Conservation (phyloP, 1,140 invertebrate species). For the Danaus plexippus region DNA sequence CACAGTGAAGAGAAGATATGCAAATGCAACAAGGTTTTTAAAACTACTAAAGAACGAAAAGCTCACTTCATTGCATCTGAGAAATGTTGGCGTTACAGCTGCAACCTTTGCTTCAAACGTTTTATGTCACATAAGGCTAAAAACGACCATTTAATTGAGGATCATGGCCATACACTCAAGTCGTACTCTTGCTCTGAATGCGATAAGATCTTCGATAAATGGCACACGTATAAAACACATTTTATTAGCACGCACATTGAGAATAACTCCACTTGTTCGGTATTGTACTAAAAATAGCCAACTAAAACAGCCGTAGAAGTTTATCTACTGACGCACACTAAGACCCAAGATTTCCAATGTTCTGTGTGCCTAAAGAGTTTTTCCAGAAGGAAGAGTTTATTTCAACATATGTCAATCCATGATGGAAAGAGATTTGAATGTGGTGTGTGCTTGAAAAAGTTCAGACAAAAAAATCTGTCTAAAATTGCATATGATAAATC, state of each 20-base stretch:
- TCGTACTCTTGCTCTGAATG: constrained; percentile 46
- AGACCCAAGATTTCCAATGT: constrained; percentile 51
- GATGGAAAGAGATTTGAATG: constrained; percentile 56
- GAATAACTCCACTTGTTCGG: constrained; percentile 39
- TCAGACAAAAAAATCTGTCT: constrained; percentile 59
- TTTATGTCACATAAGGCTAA: constrained; percentile 30
- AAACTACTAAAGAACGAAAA: constrained; percentile 26
- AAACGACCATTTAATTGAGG: constrained; percentile 25
- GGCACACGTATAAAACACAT: constrained; percentile 38
- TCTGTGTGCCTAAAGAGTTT: constrained; percentile 67
- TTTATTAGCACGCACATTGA: constrained; percentile 46
- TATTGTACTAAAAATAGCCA: constrained; percentile 49
- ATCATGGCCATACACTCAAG: constrained; percentile 32
- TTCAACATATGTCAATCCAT: constrained; percentile 68
- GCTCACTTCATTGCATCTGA: constrained; percentile 28
- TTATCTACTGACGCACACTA: constrained; percentile 46
- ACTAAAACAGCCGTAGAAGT: constrained; percentile 38
- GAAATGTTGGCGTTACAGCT: constrained; percentile 37
- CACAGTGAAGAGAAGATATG: constrained; percentile 36
- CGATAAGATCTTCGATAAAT: constrained; percentile 31
- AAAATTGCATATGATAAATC: constrained; percentile 49
- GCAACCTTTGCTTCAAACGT: constrained; percentile 30
- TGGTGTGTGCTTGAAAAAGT: constrained; percentile 70
- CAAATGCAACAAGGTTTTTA: constrained; percentile 36
- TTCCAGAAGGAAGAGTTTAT: constrained; percentile 65